Base-by-base conservation (phyloP, 2,888 invertebrate species). In the Cantharis lateralis region DNA sequence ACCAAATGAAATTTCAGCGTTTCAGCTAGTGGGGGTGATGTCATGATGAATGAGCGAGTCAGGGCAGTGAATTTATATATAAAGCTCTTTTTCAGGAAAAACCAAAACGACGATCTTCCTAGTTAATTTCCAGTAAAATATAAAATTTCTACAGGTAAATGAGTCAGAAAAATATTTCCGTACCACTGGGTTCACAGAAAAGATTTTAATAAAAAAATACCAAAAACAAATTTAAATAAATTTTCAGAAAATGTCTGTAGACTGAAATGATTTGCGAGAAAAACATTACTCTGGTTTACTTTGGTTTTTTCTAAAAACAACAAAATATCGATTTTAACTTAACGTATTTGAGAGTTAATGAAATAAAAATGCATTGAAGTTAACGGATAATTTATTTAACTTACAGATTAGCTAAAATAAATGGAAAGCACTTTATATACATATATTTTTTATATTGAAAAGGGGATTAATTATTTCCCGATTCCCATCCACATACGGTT, bases 401-500 rank as follows among this genome's bases (percentile, higher is more conserved):
- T 48, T 48, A n/a, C n/a, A 48, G 48, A 13, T 48, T 48, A 48
- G n/a, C n/a, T 48, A 48, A n/a, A 48, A n/a, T n/a, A 48, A 48
- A 48, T 48, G n/a, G 48, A n/a, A 48, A 13, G 48, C n/a, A 48
- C 48, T 48, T 48, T 48, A 48, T 48, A 48, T 48, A n/a, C n/a
- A 48, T n/a, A 48, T 48, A 13, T 48, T 48, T 48, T 48, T 48
- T 48, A n/a, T 48, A n/a, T 48, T 48, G 48, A n/a, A 48, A 48
- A 48, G n/a, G n/a, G 48, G n/a, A 48, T 48, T 48, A 48, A 48
- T 48, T 48, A 48, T 48, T 48, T 48, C 48, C 75, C 77, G 77
- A 79, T 79, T 79, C 75, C 79, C 71, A 74, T 74, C 77, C 79
- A 79, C 74, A 77, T 68, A 73, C 76, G 62, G 76, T 76, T 78